Base-by-base conservation (phyloP, 2,113 vertebrate species). In the Callipepla californica region DNA sequence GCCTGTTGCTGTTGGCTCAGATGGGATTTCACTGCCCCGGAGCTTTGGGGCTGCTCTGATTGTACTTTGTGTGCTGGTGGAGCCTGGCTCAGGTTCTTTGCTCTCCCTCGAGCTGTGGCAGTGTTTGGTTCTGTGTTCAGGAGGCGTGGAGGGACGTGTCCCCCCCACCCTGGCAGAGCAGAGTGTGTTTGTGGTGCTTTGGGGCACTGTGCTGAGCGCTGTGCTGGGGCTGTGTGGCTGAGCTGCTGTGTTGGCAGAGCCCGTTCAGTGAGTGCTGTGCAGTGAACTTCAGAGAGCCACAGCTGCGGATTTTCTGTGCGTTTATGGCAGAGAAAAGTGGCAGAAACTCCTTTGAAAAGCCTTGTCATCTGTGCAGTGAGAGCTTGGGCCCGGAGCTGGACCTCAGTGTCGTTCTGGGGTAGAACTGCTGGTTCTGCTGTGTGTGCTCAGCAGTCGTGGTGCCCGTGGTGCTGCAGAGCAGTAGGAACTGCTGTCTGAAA, bases 291-390 rank as follows among this genome's bases (percentile, higher is more conserved):
- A 2, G 42, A 42, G 68, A 58, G 1, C 28, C 28, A 14, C 11
- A 6, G 1, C 32, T 0, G 0, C 38, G 15, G 15, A 28, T 63
- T 15, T 12, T 6, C 51, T 36, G 57, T 11, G 18, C 48, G 14
- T 1, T 78, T 36, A 5, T 4, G 63, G 22, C 44, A 45, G 44
- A 55, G 82, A 53, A 85, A 53, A 0, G 0, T 4, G 47, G 17
- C 26, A 34, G 50, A 74, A 40, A 40, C 40, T 40, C 40, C 40
- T 40, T 40, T 40, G 10, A 40, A 40, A 36, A 1, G 7, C 19
- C 50, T 21, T 18, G 2, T 8, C 15, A 14, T 61, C 23, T 38
- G 12, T 25, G 11, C 19, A n/a, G 38, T 18, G 2, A 44, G 51
- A 85, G 0, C 19, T 19, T 23, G 26, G 14, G 34, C 57, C 32